phyloP scores from a whole-genome alignment of 2,888 invertebrate genomes.

The Agrotis clavis region DNA sequence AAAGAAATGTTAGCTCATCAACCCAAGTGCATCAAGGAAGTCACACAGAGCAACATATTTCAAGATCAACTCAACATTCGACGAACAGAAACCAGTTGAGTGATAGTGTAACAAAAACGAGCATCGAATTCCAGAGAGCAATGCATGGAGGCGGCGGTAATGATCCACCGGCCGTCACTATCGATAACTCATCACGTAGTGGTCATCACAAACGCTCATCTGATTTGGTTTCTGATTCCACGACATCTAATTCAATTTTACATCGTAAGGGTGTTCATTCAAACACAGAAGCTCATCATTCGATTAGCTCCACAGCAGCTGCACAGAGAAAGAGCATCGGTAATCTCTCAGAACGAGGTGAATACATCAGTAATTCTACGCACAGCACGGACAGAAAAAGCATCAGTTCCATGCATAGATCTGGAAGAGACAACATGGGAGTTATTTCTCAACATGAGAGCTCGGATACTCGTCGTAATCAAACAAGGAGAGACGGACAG shows the following conservation, averaged over 20 bases:
- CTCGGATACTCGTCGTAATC: conserved; percentile 79
- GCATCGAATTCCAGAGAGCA: conserved; percentile 90
- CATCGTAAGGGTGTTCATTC: conserved; percentile 94
- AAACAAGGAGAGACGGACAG: conserved; percentile 88
- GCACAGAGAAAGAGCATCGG: conserved; percentile 95
- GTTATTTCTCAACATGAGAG: conserved; percentile 89
- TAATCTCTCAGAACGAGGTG: conserved; percentile 94
- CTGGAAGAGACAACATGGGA: conserved; percentile 90
- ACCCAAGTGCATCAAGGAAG: conserved; percentile 70
- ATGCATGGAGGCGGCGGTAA: conserved; percentile 86
- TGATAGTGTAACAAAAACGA: conserved; percentile 88
- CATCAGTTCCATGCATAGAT: conserved; percentile 95
- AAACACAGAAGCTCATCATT: conserved; percentile 94
- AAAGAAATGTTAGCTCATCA: conserved; percentile 66
- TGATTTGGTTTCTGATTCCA: conserved; percentile 94
- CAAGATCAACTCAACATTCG: conserved; percentile 79
- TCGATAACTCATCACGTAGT: conserved; percentile 78
- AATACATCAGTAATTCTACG: conserved; percentile 92
- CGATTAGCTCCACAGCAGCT: conserved; percentile 94
- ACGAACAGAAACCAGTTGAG: conserved; percentile 84
- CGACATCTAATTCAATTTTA: conserved; percentile 94
- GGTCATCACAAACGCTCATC: conserved; percentile 94
- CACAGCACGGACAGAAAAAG: conserved; percentile 94
- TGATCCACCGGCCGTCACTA: conserved; percentile 63
- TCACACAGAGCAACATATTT: conserved; percentile 73